Base-by-base conservation (phyloP, 37 sponge, comb jelly and placozoan genomes). In the Bolinopsis microptera region DNA sequence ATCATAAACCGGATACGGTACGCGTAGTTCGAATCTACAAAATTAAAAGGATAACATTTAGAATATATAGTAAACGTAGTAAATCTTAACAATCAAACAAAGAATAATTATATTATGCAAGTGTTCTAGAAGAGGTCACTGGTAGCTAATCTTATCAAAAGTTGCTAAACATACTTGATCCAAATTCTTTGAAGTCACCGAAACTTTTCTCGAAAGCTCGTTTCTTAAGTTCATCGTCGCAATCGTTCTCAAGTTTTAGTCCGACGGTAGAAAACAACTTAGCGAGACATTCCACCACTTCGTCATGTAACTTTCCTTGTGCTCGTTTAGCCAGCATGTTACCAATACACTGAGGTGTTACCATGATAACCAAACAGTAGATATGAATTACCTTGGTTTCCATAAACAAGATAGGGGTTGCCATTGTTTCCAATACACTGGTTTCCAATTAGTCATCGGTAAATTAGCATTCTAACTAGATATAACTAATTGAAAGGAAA, bases 1-100 rank as follows among this genome's bases (percentile, higher is more conserved):
- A 86, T 86, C 90, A 86, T 86, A 61, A 86, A 86, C 90, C 90
- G 90, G 90, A 86, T 86, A 22, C 90, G 90, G 90, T 86, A 86
- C 21, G 90, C 38, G 90, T 86, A 86, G 32, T 34, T 38, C 36
- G 41, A 16, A 23, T 86, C 90, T 86, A 48, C 28, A 48, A 28
- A 34, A n/a, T 24, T 13, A 22, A 33, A n/a, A n/a, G n/a, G n/a
- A 22, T 67, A 22, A 22, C 13, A 21, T 22, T 13, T 22, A 67
- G 18, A 67, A 21, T 67, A 13, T 23, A 72, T 26, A 5, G 8
- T 26, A 25, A n/a, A n/a, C n/a, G 8, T 72, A 5, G 13, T 23
- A 72, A 5, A 5, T n/a, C 16, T 22, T 8, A 22, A 72, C 25
- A 23, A 72, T 26, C 27, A 72, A 72, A 72, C 75, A 72, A 26